Evolutionary conservation across 2,888 invertebrate species (phyloP).

Genomic region (Ischnura elegans): DNA sequence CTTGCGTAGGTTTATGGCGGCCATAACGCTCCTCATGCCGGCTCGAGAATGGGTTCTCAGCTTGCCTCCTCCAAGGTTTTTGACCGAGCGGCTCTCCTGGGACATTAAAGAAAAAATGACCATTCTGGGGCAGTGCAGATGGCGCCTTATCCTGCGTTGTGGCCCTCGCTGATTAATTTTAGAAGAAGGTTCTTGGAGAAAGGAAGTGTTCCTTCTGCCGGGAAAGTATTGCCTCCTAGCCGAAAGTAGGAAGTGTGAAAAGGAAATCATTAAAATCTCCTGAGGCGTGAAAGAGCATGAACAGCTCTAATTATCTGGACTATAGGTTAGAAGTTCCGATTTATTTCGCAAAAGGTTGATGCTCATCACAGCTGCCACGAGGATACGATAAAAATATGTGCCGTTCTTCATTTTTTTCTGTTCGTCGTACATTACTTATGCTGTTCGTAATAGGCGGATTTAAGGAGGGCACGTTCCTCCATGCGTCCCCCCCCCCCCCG

Average conservation of each 20-base stretch:
- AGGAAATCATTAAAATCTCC: neutral
- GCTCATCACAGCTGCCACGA: no score
- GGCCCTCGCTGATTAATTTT: constrained; percentile 7
- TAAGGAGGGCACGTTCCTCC: no score
- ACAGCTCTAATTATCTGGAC: no score
- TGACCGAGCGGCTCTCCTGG: neutral
- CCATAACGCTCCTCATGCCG: neutral
- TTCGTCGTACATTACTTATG: no score
- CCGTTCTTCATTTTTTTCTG: no score
- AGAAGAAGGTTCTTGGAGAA: neutral
- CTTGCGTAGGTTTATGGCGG: neutral
- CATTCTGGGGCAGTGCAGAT: neutral
- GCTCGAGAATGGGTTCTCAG: neutral
- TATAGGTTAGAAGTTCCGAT: no score
- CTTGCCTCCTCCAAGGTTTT: neutral
- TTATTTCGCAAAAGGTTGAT: no score
- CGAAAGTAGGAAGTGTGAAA: neutral
- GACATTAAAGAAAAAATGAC: constrained; percentile 26
- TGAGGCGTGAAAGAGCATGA: no score
- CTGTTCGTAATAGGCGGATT: no score
- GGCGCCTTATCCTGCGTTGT: neutral
- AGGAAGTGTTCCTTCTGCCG: neutral
- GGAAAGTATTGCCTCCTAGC: neutral
- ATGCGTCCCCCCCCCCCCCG: no score
- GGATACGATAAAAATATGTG: no score